phyloP scores from a whole-genome alignment of 2,888 invertebrate genomes.

The Brachynemurus nebulosus region DNA sequence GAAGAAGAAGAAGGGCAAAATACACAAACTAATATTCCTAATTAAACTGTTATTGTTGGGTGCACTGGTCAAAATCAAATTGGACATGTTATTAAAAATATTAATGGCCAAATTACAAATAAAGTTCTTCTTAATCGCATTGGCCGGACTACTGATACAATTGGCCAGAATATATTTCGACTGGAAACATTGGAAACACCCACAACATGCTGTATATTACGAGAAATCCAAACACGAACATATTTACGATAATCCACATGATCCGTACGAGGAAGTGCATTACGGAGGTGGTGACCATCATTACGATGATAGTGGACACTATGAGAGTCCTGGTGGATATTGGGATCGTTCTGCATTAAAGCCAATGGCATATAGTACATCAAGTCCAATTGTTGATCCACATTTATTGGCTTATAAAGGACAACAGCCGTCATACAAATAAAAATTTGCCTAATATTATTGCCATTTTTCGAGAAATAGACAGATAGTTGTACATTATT shows the following conservation, averaged over 20 bases:
- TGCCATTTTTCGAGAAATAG: too few species aligned
- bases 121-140: background rate
- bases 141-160: background rate
- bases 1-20: constrained; percentile 1
- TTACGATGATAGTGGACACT: background rate
- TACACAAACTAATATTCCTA: background rate
- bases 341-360: background rate
- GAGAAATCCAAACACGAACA: background rate
- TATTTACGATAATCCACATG: background rate
- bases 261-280: background rate
- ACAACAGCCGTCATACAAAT: too few species aligned
- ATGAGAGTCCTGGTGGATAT: background rate
- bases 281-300: too few species aligned
- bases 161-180: background rate
- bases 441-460: too few species aligned
- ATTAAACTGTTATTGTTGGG: background rate
- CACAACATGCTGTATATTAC: background rate
- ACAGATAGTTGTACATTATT: too few species aligned
- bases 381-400: background rate
- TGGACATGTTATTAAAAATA: background rate
- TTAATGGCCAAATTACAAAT: background rate
- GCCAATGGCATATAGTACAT: background rate
- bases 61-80: background rate
- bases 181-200: background rate
- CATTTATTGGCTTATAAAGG: background rate